Percentiles rank a stretch among this genome's conserved stretches.
Evolutionary conservation across 2,797 vertebrate genomes (phyloP).

Genomic region (Emys orbicularis): DNA sequence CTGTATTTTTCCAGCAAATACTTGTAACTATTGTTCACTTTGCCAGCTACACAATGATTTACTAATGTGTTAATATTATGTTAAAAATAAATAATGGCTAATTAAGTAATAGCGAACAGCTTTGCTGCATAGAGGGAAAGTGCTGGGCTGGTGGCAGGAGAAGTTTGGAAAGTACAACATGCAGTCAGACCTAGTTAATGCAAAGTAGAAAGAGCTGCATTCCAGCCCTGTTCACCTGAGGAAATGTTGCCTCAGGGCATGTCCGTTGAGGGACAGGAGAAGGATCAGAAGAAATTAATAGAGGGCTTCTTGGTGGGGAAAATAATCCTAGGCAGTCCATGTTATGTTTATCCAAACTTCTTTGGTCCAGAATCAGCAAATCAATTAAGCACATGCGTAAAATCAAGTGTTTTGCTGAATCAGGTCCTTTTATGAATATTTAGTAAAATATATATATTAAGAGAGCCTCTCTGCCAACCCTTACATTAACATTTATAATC

Average conservation of each 20-base stretch:
- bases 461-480: background rate
- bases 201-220: background rate
- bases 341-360: background rate
- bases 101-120: background rate
- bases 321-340: background rate
- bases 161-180: no score
- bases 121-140: background rate
- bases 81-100: background rate
- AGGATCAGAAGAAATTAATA: background rate
- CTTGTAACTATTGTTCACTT: constrained; percentile 24
- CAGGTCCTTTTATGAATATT: background rate
- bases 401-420: background rate
- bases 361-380: background rate
- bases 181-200: background rate
- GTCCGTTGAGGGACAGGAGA: no score
- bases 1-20: background rate
- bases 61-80: background rate
- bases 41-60: background rate
- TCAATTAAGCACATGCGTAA: background rate
- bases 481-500: background rate
- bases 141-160: background rate
- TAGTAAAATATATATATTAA: background rate
- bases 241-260: background rate
- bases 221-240: background rate
- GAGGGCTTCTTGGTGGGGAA: background rate